phyloP scores from a whole-genome alignment of 2,888 invertebrate species.

The Drosophila tanythrix region DNA sequence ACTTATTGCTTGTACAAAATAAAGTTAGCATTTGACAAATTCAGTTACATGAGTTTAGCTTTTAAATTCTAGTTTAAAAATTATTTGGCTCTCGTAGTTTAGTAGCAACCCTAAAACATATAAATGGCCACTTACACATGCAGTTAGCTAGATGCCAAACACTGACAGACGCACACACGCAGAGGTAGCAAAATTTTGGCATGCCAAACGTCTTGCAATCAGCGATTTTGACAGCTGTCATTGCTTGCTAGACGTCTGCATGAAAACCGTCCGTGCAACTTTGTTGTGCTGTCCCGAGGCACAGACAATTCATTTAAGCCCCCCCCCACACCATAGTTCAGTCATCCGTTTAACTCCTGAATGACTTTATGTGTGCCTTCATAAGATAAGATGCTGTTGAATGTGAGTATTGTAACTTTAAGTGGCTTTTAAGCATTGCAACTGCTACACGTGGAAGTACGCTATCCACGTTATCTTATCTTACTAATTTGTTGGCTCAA shows the following conservation, averaged over 20 bases:
- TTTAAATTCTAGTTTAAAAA: not conserved
- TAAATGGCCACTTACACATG: slow-evolving; percentile 64
- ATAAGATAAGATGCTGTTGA: slow-evolving; percentile 25
- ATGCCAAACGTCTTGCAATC: slow-evolving; percentile 62
- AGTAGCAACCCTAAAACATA: slow-evolving; percentile 12
- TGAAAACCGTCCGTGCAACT: slow-evolving; percentile 9
- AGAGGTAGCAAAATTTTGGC: slow-evolving; percentile 51
- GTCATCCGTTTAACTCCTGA: slow-evolving; percentile 22
- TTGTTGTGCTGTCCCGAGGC: slow-evolving; percentile 36
- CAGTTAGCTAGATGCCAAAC: slow-evolving; percentile 53
- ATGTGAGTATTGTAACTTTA: slow-evolving; percentile 19
- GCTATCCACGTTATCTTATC: not conserved
- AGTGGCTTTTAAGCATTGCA: slow-evolving; percentile 2
- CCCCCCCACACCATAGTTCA: not conserved
- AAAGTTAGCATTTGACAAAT: not conserved
- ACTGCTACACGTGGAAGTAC: not conserved
- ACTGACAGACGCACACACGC: slow-evolving; percentile 22
- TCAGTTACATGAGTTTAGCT: not conserved
- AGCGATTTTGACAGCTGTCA: slow-evolving; percentile 76
- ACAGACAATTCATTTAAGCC: slow-evolving; percentile 59
- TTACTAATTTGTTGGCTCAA: not conserved
- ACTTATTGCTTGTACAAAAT: not conserved
- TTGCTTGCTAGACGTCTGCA: slow-evolving; percentile 56
- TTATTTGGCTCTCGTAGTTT: not conserved
- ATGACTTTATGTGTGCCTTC: slow-evolving; percentile 8